Percentiles rank a stretch among this genome's conserved stretches.
Evolutionary conservation across 2,888 invertebrate genomes (phyloP).

Genomic region (Leistus spinibarbis): DNA sequence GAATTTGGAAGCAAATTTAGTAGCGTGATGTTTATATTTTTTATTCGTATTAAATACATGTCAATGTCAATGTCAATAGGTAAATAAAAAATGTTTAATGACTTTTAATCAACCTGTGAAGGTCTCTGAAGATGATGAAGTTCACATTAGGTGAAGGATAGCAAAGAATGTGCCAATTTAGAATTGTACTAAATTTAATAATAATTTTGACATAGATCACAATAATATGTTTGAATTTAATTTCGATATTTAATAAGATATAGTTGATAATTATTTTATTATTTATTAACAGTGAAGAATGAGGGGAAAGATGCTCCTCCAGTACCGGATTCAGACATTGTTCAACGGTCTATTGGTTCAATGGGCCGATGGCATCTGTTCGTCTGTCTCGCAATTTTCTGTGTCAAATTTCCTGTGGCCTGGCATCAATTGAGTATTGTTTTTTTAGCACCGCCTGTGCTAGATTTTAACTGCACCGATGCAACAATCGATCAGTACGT

Average conservation of each 20-base stretch:
- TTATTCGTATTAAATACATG: not conserved
- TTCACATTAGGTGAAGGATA: not conserved
- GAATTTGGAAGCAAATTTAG: not conserved
- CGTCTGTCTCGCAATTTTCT: constrained; percentile 70
- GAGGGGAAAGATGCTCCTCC: constrained; percentile 44
- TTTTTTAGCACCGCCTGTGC: constrained; percentile 74
- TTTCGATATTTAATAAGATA: not conserved
- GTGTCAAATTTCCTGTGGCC: constrained; percentile 78
- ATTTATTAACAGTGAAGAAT: not conserved
- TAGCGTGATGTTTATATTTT: not conserved
- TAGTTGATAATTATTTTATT: not conserved
- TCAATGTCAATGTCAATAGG: not conserved
- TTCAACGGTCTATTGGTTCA: constrained; percentile 72
- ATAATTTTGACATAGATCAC: too few species aligned
- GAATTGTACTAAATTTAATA: too few species aligned
- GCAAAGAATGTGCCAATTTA: too few species aligned
- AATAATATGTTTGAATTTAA: not conserved
- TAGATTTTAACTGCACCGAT: constrained; percentile 44
- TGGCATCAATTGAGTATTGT: constrained; percentile 83
- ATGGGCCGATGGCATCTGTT: constrained; percentile 78
- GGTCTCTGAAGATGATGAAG: not conserved
- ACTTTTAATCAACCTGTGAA: not conserved
- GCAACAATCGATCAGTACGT: constrained; percentile 47
- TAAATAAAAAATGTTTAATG: not conserved
- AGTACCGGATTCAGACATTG: constrained; percentile 61